Base-by-base conservation (phyloP, 2,797 vertebrate species). In the Vespertilio murinus region DNA sequence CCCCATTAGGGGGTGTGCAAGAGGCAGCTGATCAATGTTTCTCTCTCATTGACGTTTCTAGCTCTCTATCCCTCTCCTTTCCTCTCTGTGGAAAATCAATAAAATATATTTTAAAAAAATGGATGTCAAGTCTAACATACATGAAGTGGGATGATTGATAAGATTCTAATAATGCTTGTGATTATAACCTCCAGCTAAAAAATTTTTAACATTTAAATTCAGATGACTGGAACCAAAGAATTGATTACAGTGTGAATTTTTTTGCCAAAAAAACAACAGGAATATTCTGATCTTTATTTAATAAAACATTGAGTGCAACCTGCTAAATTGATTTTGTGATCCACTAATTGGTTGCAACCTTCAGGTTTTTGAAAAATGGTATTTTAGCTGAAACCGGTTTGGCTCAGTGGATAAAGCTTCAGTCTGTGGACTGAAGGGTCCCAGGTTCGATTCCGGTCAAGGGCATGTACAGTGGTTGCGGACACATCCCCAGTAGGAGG, bases 291-390 rank as follows among this genome's bases (percentile, higher is more conserved):
- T 78, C 28, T 87, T 86, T 83, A 80, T 56, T 64, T 83, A 80
- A 25, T 64, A 16, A 64, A 69, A 74, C 67, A 67, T n/a, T 93
- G 85, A 89, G 12, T 78, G 12, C 45, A 82, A 85, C 23, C 20
- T 82, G 77, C 9, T 87, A 82, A 94, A 71, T 18, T 94, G 56
- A 86, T 86, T 91, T 84, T 93, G 47, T 88, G 49, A 91, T 16
- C 49, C 52, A 78, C 5, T 93, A 82, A 71, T 69, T 42, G 91
- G 30, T 17, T 90, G 45, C 22, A 93, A 71, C 38, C 28, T 81
- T 35, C 13, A 69, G 38, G 71, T 77, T 84, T 87, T 59, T 85
- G 8, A 74, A 73, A 73, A 42, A 74, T 9, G 45, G 49, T 79
- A 5, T 61, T 84, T 91, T 85, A 87, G n/a, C n/a, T n/a, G n/a